Conservation (phyloP, 2,113 vertebrate genomes). For the Chlamydotis undulata region DNA sequence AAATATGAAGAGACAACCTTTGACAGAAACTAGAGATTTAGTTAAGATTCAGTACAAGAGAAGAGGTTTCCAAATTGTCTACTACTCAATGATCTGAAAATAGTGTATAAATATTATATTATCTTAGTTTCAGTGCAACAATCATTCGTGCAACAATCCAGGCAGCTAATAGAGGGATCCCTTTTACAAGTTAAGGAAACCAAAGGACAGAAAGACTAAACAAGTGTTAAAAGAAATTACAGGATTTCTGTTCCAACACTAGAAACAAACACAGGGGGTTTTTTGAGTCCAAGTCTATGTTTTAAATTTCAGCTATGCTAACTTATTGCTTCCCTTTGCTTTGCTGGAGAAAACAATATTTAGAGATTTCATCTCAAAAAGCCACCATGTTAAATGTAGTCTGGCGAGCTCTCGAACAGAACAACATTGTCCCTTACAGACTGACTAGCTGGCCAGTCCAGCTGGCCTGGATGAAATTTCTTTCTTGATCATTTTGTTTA, state of each 20-base stretch:
- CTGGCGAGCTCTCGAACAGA: not conserved
- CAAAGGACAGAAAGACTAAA: not conserved
- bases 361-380: not conserved
- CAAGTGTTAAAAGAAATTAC: not conserved
- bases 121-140: not conserved
- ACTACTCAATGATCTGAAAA: constrained; percentile 44
- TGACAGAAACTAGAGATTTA: constrained; percentile 2
- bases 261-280: not conserved
- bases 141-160: not conserved
- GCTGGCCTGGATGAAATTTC: constrained; percentile 34
- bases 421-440: not conserved
- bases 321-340: not conserved
- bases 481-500: constrained; percentile 18
- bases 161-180: not conserved
- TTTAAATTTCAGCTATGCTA: not conserved
- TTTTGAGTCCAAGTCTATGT: not conserved
- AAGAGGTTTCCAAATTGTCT: constrained; percentile 46
- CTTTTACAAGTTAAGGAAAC: not conserved
- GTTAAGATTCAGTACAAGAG: constrained; percentile 11
- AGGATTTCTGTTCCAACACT: not conserved
- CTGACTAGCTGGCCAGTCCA: not conserved
- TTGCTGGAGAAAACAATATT: not conserved
- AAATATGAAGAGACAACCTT: not conserved
- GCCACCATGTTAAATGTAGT: not conserved
- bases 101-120: constrained; percentile 29